Evolutionary conservation across 1,140 invertebrate species (phyloP).

Genomic region (Acromyrmex echinatior): DNA sequence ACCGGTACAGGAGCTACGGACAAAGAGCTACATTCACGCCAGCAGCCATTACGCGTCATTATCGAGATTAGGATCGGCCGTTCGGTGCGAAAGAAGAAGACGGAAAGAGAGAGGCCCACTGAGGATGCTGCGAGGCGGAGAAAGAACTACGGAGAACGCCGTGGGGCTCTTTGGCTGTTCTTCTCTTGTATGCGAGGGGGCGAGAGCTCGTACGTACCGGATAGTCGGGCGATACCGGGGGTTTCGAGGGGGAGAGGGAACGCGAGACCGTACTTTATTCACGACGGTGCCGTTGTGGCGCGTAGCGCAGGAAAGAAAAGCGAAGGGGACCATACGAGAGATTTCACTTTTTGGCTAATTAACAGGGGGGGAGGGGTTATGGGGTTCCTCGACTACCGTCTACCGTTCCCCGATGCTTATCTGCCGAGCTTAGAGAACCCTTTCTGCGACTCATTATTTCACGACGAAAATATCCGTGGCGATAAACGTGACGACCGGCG

Average conservation of each 20-base stretch:
- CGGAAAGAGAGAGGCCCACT: conserved; percentile 33
- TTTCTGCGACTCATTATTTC: conserved; percentile 62
- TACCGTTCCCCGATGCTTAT: conserved; percentile 79
- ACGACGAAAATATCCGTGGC: conserved; percentile 51
- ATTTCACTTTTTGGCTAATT: conserved; percentile 83
- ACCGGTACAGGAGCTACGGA: conserved; percentile 78
- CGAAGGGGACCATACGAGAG: conserved; percentile 51
- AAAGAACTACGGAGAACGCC: conserved; percentile 64
- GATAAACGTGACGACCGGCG: conserved; percentile 52
- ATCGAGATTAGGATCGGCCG: conserved; percentile 86
- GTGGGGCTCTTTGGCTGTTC: conserved; percentile 56
- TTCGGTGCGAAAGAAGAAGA: conserved; percentile 68
- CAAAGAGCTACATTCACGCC: conserved; percentile 86
- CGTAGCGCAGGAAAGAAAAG: conserved; percentile 64
- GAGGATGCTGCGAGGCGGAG: conserved; percentile 38
- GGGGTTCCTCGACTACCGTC: conserved; percentile 76
- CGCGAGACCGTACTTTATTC: conserved; percentile 71
- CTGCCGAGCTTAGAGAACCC: conserved; percentile 76
- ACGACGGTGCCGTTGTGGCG: conserved; percentile 66
- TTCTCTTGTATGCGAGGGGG: conserved; percentile 62
- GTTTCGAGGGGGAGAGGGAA: background rate
- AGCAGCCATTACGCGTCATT: conserved; percentile 86
- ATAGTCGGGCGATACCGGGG: conserved; percentile 44
- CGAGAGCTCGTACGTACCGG: conserved; percentile 66
- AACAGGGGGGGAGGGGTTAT: conserved; percentile 66